phyloP scores from a whole-genome alignment of 1,140 invertebrate genomes.

The Globodera rostochiensis region DNA sequence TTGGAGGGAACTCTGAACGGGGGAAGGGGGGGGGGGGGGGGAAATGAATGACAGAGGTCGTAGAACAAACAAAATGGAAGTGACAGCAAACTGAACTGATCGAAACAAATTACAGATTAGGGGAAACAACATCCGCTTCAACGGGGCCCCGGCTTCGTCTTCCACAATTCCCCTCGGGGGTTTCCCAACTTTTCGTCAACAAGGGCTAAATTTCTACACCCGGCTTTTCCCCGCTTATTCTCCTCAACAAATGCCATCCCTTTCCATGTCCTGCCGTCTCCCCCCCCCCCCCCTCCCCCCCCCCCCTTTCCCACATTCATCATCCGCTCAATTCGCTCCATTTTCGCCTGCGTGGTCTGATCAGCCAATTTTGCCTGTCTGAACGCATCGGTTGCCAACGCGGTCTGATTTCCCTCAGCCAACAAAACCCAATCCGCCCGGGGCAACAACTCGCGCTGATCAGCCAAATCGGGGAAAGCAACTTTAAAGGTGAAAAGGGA shows the following conservation, averaged over 20 bases:
- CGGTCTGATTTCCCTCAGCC: not conserved
- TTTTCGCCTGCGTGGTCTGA: slow-evolving; percentile 7
- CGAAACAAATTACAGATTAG: too few relatives aligned
- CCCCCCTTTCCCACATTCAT: slow-evolving; percentile 4
- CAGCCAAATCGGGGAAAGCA: not conserved
- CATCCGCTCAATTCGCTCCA: slow-evolving; percentile 26
- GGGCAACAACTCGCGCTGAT: not conserved
- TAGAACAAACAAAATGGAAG: too few relatives aligned
- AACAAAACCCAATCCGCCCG: not conserved
- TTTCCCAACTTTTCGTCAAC: too few relatives aligned
- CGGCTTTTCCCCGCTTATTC: too few relatives aligned
- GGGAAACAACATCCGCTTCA: too few relatives aligned
- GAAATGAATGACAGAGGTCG: not conserved
- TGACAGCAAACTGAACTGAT: too few relatives aligned
- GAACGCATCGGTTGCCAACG: not conserved
- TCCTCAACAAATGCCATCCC: too few relatives aligned
- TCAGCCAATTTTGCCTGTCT: not conserved
- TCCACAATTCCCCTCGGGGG: not conserved
- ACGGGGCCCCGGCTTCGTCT: not conserved
- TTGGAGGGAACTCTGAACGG: slow-evolving; percentile 12
- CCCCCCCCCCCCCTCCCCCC: too few relatives aligned
- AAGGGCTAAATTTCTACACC: not conserved
- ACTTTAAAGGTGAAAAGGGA: not conserved
- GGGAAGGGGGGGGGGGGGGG: not conserved
- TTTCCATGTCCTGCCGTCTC: not conserved